These are phyloP conservation scores for Leontopithecus rosalia DNA, from an alignment of 2,797 vertebrate species.

Conservation along the genomic window DNA sequence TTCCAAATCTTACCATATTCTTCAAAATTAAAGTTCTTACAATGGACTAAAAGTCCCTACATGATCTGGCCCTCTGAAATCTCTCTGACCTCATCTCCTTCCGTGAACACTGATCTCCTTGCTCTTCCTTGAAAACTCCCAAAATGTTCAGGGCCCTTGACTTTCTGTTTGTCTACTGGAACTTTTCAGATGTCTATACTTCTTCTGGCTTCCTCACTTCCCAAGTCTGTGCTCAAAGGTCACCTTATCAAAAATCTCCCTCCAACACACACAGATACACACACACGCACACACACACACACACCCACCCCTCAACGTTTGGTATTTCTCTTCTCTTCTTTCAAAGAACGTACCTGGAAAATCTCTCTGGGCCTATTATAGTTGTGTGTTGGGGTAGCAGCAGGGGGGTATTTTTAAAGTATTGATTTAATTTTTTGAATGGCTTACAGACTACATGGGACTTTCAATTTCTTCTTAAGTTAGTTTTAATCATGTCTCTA, in stretches of 20 bases:
- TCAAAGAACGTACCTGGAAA: constrained; percentile 11
- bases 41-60: neutral
- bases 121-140: neutral
- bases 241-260: neutral
- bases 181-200: neutral
- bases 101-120: neutral
- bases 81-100: neutral
- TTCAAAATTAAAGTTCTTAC: constrained; percentile 19
- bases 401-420: neutral
- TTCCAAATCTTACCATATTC: neutral
- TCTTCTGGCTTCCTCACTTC: neutral
- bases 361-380: neutral
- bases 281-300: neutral
- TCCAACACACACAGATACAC: neutral
- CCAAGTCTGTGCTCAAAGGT: neutral
- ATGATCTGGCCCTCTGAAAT: neutral
- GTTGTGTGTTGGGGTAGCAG: neutral
- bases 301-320: neutral
- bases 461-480: neutral
- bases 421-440: constrained; percentile 3
- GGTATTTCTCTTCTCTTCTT: neutral
- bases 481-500: constrained; percentile 1
- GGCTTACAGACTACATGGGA: neutral
- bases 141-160: neutral
- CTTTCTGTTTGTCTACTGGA: neutral